These are phyloP conservation scores for Girardinichthys multiradiatus DNA, from an alignment of 2,113 vertebrate genomes.

Conservation along the genomic window DNA sequence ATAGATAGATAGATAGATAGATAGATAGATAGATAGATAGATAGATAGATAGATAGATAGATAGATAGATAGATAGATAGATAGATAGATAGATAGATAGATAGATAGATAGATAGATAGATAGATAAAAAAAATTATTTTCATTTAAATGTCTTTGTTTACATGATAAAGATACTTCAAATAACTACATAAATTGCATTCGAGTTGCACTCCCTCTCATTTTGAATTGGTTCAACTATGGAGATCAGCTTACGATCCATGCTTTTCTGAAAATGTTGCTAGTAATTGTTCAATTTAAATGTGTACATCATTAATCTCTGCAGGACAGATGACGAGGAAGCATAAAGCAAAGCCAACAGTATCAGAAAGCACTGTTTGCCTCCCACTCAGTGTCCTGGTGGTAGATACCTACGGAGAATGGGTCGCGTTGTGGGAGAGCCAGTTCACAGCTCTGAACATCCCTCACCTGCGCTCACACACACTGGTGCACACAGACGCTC, in stretches of 20 bases:
- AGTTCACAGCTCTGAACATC: slow-evolving; percentile 80
- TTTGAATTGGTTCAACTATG: no score
- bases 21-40: slow-evolving; percentile 22
- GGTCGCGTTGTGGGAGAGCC: slow-evolving; percentile 78
- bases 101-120: slow-evolving; percentile 32
- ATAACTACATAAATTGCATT: not conserved
- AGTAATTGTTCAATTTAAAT: not conserved
- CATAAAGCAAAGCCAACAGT: not conserved
- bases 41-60: slow-evolving; percentile 47
- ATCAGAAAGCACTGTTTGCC: not conserved
- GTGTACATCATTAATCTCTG: not conserved
- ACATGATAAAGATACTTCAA: not conserved
- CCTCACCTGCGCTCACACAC: slow-evolving; percentile 83
- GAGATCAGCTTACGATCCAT: not conserved
- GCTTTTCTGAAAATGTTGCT: not conserved
- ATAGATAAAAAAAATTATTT: not conserved
- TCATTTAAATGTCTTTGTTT: no score
- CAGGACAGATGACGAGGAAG: slow-evolving; percentile 34
- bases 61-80: slow-evolving; percentile 48
- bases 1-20: slow-evolving; percentile 28
- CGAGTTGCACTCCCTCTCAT: not conserved
- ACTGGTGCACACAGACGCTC: slow-evolving; percentile 81
- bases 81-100: slow-evolving; percentile 46
- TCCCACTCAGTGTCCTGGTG: slow-evolving; percentile 63
- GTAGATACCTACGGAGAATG: slow-evolving; percentile 82